Conservation (phyloP, 2,113 vertebrate species). For the Fulmarus glacialis region DNA sequence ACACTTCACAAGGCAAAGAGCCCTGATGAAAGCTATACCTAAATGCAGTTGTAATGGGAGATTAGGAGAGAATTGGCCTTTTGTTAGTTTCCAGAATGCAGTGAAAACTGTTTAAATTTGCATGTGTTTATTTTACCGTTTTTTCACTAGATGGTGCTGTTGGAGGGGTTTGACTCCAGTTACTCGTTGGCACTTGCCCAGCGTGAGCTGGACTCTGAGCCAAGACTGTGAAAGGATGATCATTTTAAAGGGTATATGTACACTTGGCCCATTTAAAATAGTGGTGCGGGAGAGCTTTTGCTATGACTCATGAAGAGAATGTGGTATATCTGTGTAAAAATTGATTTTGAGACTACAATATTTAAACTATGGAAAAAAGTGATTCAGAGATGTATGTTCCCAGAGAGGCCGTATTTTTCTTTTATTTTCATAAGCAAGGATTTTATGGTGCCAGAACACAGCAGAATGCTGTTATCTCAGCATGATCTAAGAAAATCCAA, state of each 20-base stretch:
- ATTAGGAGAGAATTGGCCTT: conserved; percentile 58
- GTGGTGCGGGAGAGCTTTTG: conserved; percentile 31
- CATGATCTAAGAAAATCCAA: conserved; percentile 75
- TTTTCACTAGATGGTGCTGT: conserved; percentile 67
- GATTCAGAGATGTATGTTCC: conserved; percentile 56
- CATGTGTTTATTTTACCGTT: not conserved
- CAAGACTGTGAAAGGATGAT: conserved; percentile 26
- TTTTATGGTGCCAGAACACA: conserved; percentile 71
- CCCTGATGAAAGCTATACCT: conserved; percentile 50
- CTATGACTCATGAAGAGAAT: conserved; percentile 58
- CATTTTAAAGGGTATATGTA: not conserved
- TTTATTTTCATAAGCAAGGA: conserved; percentile 74
- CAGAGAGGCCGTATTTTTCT: conserved; percentile 68
- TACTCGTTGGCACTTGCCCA: conserved; percentile 27
- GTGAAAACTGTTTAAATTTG: conserved; percentile 51
- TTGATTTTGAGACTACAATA: conserved; percentile 43
- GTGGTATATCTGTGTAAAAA: conserved; percentile 51
- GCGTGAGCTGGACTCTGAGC: not conserved
- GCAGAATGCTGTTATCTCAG: conserved; percentile 75
- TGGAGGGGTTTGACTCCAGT: conserved; percentile 7
- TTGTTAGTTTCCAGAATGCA: conserved; percentile 25
- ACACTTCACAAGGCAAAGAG: conserved; percentile 51
- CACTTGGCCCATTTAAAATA: conserved; percentile 17
- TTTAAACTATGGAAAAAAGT: conserved; percentile 57
- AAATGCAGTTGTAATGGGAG: conserved; percentile 57